Evolutionary conservation across 1,140 invertebrate species (phyloP), one percentile per base, ranked within the genome.

Genomic region (Cydia fagiglandana): DNA sequence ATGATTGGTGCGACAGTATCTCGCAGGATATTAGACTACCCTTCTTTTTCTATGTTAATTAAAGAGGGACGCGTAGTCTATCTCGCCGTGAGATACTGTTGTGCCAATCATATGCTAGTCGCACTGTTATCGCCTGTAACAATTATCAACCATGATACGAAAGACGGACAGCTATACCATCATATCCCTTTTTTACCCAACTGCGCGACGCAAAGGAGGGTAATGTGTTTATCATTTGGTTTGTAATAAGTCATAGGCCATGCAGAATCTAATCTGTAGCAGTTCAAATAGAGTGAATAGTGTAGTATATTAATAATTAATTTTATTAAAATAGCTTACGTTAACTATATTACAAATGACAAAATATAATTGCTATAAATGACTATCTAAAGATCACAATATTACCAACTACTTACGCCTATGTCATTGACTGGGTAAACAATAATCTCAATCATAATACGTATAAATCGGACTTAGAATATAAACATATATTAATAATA

Each of bases 311-410:
- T 61, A 20, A 61, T 61, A 61, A 24, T 61, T n/a, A 56, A 4
- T 61, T 56, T 61, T 61, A 61, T 61, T 61, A 61, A 61, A 61
- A 24, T 61, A 61, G 2, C 56, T 61, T 61, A 61, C 20, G 56
- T 61, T 7, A 24, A 61, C 56, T 68, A 30, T 68, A 68, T 34
- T 70, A 70, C 66, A 70, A 70, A 38, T 70, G n/a, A 70, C 17
- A 38, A 70, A 70, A 70, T 70, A 70, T 70, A 4, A 45, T 41
- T 66, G 30, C 28, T 70, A 70, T 70, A 70, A 70, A 70, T 70
- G 66, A 70, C 66, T 70, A 70, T 70, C 66, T 70, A 70, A 70
- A 70, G 56, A 70, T 70, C 66, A 70, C 66, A 70, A 70, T 70
- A 70, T 70, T 70, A 61, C 9, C 9, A 24, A n/a, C 56, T 61